Base-by-base conservation (phyloP, 2,797 vertebrate genomes). In the Aplochiton taeniatus region DNA sequence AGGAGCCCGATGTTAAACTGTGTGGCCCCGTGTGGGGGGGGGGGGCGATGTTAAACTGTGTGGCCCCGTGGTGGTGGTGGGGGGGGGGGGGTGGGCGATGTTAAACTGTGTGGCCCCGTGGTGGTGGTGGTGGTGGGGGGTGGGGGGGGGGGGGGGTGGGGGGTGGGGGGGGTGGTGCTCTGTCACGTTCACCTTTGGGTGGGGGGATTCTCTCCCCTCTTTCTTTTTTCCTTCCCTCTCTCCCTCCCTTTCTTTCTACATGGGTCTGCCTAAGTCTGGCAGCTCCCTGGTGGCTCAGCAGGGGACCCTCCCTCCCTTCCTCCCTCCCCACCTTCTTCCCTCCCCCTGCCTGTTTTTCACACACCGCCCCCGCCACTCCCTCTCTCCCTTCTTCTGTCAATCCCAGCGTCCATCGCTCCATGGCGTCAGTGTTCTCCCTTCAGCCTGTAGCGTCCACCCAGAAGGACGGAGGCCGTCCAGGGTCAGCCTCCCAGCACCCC, bases 301-400 rank as follows among this genome's bases (percentile, higher is more conserved):
- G 74, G 74, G 62, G 67, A 63, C 63, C 78, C 69, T 68, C 74
- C 78, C 65, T 69, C 76, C 61, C 65, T 66, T 51, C 68, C 62
- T 72, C 71, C 65, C 65, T 69, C 57, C 72, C 66, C 58, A 57
- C 71, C 58, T 72, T 66, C 69, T 66, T 66, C 54, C 57, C 58
- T 66, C 65, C 76, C 80, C 74, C 74, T 65, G 58, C 51, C 41
- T 48, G 11, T 48, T 48, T 48, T 48, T 9, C 65, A 68, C 69
- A 78, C 73, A 68, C 72, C 73, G 77, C 76, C 76, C 80, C 73
- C 81, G 66, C 74, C 73, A 80, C 65, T 69, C 70, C 72, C 61
- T 72, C 67, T 77, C 59, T 78, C 65, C 65, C 77, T 72, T 70
- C 20, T 9, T 55, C 43, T 46, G 44, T 80, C 61, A 79, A 60